Evolutionary conservation across 2,113 vertebrate species (phyloP).

Genomic region (Ictidomys tridecemlineatus): DNA sequence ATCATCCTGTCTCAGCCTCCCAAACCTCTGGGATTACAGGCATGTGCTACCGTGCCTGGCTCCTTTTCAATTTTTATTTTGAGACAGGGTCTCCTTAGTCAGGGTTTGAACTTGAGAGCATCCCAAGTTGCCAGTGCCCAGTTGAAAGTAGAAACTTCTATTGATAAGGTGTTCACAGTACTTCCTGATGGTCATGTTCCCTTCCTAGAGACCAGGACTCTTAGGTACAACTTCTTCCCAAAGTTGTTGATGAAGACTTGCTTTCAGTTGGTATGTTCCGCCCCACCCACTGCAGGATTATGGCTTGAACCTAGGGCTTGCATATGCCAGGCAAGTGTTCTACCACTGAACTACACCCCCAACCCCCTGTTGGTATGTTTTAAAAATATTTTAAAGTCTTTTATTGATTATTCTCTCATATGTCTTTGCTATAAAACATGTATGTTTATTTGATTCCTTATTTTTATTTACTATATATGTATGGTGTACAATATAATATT

Average conservation of each 20-base stretch:
- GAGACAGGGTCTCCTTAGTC: too few species aligned
- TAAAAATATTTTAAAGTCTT: not conserved
- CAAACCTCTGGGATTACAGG: too few species aligned
- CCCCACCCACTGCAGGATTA: not conserved
- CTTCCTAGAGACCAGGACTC: not conserved
- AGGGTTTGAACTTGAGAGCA: too few species aligned
- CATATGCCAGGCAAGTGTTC: not conserved
- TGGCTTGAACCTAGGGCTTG: not conserved
- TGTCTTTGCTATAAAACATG: not conserved
- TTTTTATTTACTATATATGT: too few species aligned
- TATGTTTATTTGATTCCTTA: not conserved
- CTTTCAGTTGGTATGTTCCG: not conserved
- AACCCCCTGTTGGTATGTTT: not conserved
- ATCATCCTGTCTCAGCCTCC: too few species aligned
- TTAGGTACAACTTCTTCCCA: not conserved
- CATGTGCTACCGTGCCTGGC: too few species aligned
- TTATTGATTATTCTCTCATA: not conserved
- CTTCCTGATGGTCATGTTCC: not conserved
- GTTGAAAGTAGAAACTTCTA: not conserved
- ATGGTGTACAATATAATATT: too few species aligned
- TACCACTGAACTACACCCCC: not conserved
- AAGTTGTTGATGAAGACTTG: not conserved
- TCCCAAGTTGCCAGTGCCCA: too few species aligned
- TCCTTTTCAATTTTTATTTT: too few species aligned
- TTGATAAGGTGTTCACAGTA: fast-evolving